Evolutionary conservation across 2,888 invertebrate genomes (phyloP).

Genomic region (Clostera curtula): DNA sequence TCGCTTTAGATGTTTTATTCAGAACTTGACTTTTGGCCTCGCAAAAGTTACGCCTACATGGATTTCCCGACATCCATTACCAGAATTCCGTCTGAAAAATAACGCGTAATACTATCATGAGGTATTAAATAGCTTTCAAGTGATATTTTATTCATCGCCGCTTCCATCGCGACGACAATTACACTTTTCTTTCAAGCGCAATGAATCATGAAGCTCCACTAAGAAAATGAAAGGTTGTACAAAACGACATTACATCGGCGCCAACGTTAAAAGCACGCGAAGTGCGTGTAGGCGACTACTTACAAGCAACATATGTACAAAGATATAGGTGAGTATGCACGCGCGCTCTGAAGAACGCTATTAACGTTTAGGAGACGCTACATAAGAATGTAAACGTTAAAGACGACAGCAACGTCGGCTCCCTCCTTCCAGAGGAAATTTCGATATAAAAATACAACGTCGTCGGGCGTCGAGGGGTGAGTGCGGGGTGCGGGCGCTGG

Average conservation of each 20-base stretch:
- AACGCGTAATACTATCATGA: constrained; percentile 13
- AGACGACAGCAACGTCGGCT: constrained; percentile 63
- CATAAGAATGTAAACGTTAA: constrained; percentile 75
- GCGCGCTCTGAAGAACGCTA: constrained; percentile 61
- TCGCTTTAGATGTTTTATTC: constrained; percentile 60
- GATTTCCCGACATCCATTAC: too few species aligned
- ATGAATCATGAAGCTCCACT: constrained; percentile 43
- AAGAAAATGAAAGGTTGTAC: constrained; percentile 57
- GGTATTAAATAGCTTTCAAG: constrained; percentile 24
- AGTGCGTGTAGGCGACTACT: constrained; percentile 37
- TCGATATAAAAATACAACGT: constrained; percentile 73
- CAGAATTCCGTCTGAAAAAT: too few species aligned
- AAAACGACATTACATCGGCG: constrained; percentile 53
- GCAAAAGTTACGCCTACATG: constrained; percentile 16
- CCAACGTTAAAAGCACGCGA: constrained; percentile 58
- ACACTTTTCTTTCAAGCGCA: constrained; percentile 44
- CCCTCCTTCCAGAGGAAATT: constrained; percentile 69
- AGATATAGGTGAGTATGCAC: constrained; percentile 31
- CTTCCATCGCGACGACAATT: constrained; percentile 40
- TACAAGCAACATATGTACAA: constrained; percentile 13
- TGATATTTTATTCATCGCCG: constrained; percentile 46
- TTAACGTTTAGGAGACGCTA: constrained; percentile 71
- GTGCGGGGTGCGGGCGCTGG: constrained; percentile 30
- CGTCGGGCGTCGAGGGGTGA: constrained; percentile 40
- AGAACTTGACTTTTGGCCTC: constrained; percentile 43